Evolutionary conservation across 2,888 invertebrate species (phyloP), one percentile per base, ranked within the genome.

Genomic region (Dryadula phaetusa): DNA sequence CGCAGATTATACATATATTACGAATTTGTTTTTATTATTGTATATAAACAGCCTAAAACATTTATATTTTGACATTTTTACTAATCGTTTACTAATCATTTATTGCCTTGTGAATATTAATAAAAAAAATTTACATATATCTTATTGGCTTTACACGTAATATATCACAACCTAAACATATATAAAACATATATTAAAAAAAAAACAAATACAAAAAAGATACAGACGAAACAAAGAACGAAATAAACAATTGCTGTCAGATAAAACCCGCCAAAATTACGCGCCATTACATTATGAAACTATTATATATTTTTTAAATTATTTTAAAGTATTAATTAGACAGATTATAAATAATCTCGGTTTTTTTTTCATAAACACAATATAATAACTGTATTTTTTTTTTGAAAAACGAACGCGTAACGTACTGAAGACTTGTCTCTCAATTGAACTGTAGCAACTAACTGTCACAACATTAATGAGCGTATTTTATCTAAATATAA

Each of bases 1-100:
- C 72, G 75, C 74, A n/a, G n/a, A n/a, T n/a, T n/a, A n/a, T n/a
- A n/a, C 70, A 70, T 74, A 75, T 42, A 62, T 49, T 54, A 67
- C 54, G 42, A 44, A 16, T 25, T 62, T 63, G 12, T 53, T 53
- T 34, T 54, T 62, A 16, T 40, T 56, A 5, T 61, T 37, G 20
- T 62, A 44, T 58, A 16, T 60, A 18, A 16, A 44, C 20, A 22
- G 37, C n/a, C 54, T 14, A 37, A 25, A 22, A 20, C 7, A 22
- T 37, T 37, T 37, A 28, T 7, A n/a, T 8, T 37, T 37, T 25
- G 3, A 8, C 8, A 18, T 20, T 20, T 34, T 37, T 37, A n/a
- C n/a, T n/a, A n/a, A n/a, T n/a, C n/a, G n/a, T n/a, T n/a, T n/a
- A n/a, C n/a, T n/a, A n/a, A n/a, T n/a, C n/a, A n/a, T n/a, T n/a